Evolutionary conservation across 2,888 invertebrate genomes (phyloP).

Genomic region (Andrena bicolor): DNA sequence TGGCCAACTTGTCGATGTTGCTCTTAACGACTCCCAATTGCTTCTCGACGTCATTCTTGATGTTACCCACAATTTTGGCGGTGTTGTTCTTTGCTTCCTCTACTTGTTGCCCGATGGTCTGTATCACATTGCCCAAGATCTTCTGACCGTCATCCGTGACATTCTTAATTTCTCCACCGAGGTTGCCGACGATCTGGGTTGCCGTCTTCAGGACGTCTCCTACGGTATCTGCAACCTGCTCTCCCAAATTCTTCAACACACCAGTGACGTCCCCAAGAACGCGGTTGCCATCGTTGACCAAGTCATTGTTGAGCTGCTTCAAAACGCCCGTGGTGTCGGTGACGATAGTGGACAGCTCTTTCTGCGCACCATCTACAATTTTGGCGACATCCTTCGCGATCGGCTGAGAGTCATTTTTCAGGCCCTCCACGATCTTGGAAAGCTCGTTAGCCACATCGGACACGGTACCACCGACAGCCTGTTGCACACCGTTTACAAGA

Average conservation of each 20-base stretch:
- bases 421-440: background rate
- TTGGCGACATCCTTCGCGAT: background rate
- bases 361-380: background rate
- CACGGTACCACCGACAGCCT: too few relatives aligned
- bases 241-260: too few relatives aligned
- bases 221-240: too few relatives aligned
- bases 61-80: background rate
- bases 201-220: too few relatives aligned
- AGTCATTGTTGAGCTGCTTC: background rate
- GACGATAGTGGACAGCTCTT: background rate
- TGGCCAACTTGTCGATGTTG: background rate
- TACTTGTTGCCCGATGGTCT: background rate
- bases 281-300: too few relatives aligned
- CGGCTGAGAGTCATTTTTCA: background rate
- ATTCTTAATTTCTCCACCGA: background rate
- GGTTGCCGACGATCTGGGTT: too few relatives aligned
- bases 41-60: background rate
- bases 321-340: background rate
- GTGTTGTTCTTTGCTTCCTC: background rate
- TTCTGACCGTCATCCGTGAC: background rate
- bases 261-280: too few relatives aligned
- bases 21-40: background rate
- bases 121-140: background rate
- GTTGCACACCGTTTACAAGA: too few relatives aligned
- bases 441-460: background rate